Conservation (phyloP, 35 echinoderm and acorn worm genomes). For the Amphiura filiformis region DNA sequence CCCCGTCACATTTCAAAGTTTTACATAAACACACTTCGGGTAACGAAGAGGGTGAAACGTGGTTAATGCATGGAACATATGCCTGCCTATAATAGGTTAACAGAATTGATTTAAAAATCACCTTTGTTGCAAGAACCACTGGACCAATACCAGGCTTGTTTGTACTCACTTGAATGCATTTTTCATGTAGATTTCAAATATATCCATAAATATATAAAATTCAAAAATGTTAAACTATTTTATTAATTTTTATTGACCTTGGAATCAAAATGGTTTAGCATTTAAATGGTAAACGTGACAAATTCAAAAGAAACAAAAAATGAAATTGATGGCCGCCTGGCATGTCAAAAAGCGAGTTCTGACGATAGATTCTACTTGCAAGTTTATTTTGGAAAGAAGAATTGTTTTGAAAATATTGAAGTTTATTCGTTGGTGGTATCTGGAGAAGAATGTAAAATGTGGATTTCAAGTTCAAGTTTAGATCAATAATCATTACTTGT, state of each 20-base stretch:
- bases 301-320: not conserved
- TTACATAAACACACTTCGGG: too few relatives aligned
- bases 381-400: constrained; percentile 11
- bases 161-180: too few relatives aligned
- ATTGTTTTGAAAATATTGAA: constrained; percentile 16
- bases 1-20: too few relatives aligned
- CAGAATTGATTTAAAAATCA: not conserved
- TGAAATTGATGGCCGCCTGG: not conserved
- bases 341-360: not conserved
- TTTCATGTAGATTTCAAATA: too few relatives aligned
- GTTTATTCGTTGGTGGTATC: constrained; percentile 4
- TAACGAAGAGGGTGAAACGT: too few relatives aligned
- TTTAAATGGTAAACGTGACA: not conserved
- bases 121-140: not conserved
- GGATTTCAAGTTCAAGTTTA: too few relatives aligned
- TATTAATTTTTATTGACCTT: not conserved
- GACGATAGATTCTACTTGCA: not conserved
- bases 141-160: too few relatives aligned
- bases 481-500: too few relatives aligned
- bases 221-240: not conserved
- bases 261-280: not conserved
- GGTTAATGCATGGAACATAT: too few relatives aligned
- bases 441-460: too few relatives aligned
- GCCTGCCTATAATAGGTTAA: too few relatives aligned
- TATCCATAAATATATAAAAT: not conserved